Conservation (phyloP, 1,140 invertebrate genomes). For the Luehdorfia chinensis region DNA sequence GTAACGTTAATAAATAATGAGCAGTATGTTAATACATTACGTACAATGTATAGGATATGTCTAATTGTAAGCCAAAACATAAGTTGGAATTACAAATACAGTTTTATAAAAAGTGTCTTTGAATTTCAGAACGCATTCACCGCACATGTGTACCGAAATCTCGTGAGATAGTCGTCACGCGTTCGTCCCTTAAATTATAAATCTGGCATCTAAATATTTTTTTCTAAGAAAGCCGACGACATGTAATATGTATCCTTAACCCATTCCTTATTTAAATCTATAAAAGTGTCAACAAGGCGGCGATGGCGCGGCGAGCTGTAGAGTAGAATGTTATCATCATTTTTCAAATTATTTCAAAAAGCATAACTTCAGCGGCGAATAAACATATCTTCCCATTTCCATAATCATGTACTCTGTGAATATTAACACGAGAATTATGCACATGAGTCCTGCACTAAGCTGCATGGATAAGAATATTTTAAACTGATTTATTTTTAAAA, state of each 20-base stretch:
- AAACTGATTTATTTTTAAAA: no score
- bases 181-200: background rate
- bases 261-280: slow-evolving; percentile 7
- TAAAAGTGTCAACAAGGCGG: slow-evolving; percentile 1
- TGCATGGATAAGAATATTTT: background rate
- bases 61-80: no score
- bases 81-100: no score
- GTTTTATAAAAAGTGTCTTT: background rate
- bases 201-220: background rate
- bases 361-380: background rate
- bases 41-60: no score
- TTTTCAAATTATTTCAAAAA: background rate
- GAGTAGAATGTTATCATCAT: background rate
- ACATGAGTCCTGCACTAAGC: background rate
- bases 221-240: background rate
- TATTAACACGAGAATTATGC: background rate
- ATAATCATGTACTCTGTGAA: background rate
- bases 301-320: background rate
- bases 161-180: background rate
- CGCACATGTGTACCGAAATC: background rate
- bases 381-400: background rate
- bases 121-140: background rate
- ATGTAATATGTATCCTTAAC: slow-evolving; percentile 7
- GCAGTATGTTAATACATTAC: no score
- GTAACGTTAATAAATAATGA: no score